Base-by-base conservation (phyloP, 2,797 vertebrate genomes). In the Tympanoctomys barrerae region DNA sequence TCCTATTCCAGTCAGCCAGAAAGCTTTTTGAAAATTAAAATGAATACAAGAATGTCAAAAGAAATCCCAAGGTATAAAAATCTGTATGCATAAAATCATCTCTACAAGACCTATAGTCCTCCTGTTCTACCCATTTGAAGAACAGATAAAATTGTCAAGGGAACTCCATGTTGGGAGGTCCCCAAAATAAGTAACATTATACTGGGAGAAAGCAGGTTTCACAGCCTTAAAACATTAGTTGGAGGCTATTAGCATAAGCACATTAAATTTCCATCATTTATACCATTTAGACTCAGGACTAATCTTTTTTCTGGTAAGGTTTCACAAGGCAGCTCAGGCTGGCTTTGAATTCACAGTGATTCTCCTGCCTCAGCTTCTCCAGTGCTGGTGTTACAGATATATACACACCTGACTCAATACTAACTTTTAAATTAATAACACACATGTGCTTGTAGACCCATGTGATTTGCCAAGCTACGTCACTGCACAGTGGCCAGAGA, bases 1-100 rank as follows among this genome's bases (percentile, higher is more conserved):
- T 73, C 70, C 62, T 79, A 33, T 79, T 73, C 33, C 64, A 33
- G 62, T 64, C 22, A 24, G 22, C 52, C n/a, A 84, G 18, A 31
- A 89, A 89, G 83, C 61, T 31, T 80, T 36, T 24, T 71, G 70
- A 62, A 54, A 92, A 73, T 81, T 46, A 85, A 92, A 89, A 79
- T 39, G 7, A 68, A 91, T 31, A 68, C 10, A 66, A 57, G 66
- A 94, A 78, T 64, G 39, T n/a, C 82, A 33, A 81, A 68, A 33
- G 28, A 80, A 85, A 61, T n/a, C 64, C 39, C n/a, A 85, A 57
- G 64, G 26, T 73, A 26, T 84, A 71, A 79, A 71, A 93, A 80
- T 33, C 2, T 12, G 64, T 73, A 73, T 7, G n/a, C 39, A 42
- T 54, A 31, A 61, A 86, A 87, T 75, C 33, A 81, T 77, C 39